These are phyloP conservation scores for Lasaia peninsularis DNA, from an alignment of 1,140 invertebrate species.

Conservation along the genomic window DNA sequence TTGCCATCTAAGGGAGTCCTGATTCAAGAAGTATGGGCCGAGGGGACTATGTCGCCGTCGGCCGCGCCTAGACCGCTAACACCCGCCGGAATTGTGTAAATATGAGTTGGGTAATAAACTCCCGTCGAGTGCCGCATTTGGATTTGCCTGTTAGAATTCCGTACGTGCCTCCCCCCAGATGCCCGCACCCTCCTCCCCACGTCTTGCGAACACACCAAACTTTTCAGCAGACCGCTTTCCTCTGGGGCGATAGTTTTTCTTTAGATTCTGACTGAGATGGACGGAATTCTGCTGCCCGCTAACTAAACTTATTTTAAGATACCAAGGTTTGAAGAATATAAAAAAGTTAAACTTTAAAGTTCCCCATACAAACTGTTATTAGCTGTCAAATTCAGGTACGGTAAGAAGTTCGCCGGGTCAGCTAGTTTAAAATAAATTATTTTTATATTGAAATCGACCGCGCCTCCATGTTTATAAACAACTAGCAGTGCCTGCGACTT, in stretches of 20 bases:
- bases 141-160: slow-evolving; percentile 60
- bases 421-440: too few relatives aligned
- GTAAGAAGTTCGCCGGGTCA: too few relatives aligned
- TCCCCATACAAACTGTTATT: too few relatives aligned
- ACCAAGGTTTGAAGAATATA: too few relatives aligned
- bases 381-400: too few relatives aligned
- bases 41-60: slow-evolving; percentile 40
- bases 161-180: slow-evolving; percentile 49
- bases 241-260: slow-evolving; percentile 8
- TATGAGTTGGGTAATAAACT: slow-evolving; percentile 72
- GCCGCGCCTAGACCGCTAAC: slow-evolving; percentile 53
- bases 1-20: slow-evolving; percentile 28
- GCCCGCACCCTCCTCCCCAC: slow-evolving; percentile 33
- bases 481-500: too few relatives aligned
- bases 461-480: too few relatives aligned
- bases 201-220: slow-evolving; percentile 45
- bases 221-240: slow-evolving; percentile 41
- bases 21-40: slow-evolving; percentile 31
- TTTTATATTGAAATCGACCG: too few relatives aligned
- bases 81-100: slow-evolving; percentile 65
- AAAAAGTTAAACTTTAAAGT: too few relatives aligned
- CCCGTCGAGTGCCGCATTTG: slow-evolving; percentile 50
- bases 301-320: too few relatives aligned
- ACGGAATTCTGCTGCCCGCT: too few relatives aligned
- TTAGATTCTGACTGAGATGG: slow-evolving; percentile 6